Base-by-base conservation (phyloP, 1,140 invertebrate species). In the Argopecten irradians region DNA sequence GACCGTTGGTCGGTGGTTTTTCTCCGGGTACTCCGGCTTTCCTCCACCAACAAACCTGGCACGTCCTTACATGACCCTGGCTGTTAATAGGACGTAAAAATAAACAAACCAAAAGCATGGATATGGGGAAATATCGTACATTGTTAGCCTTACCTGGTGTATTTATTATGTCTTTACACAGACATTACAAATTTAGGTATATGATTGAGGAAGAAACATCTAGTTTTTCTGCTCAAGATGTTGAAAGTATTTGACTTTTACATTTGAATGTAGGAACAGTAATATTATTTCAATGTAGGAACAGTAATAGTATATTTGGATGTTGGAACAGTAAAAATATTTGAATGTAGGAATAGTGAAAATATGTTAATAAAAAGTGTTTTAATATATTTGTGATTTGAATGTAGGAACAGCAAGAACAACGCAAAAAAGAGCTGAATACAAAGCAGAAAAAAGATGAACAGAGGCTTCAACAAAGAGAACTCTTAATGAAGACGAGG, bases 391-490 rank as follows among this genome's bases (percentile, higher is more conserved):
- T 35, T 35, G 14, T 9, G 84, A n/a, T 28, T 28, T 71, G 55
- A 8, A 0, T 89, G 9, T 82, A 93, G 93, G 89, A 91, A 82
- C 55, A 85, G 32, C 90, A 91, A 83, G 91, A 92, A n/a, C 90
- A 91, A 43, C 92, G 89, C 83, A 94, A 92, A 82, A 91, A 90
- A 87, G 91, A 92, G 22, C 87, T 94, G 16, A 55, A 90, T 46
- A 90, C 92, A 87, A 94, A 94, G 85, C 90, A 93, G 84, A 91
- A 86, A 36, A 91, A 91, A 86, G 93, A 93, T 5, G 85, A 90
- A 22, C 92, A 93, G 39, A 89, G 92, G 34, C 32, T 93, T 32
- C 90, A 90, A 36, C 92, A 89, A 82, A 88, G 91, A 84, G 90
- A 92, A 34, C 82, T 89, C 32, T 39, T 90, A 82, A 85, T 89